Evolutionary conservation across 2,797 vertebrate species (phyloP), one percentile per base, ranked within the genome.

Genomic region (Aulostomus chinensis): DNA sequence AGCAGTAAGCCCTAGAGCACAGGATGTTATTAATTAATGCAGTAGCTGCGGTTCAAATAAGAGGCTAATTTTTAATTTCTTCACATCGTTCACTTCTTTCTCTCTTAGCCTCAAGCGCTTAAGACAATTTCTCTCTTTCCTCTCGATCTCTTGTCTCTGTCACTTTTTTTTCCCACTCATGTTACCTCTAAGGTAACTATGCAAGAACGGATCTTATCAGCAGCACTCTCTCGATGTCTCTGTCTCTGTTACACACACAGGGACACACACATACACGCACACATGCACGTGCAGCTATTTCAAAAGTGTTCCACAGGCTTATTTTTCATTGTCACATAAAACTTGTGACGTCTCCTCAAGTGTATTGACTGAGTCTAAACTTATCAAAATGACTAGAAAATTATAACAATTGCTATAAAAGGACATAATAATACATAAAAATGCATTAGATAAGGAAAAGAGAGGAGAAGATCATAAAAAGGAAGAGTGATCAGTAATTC

Each of bases 21-120:
- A 79, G 83, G 76, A 83, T 90, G 84, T 90, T 92, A 94, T 92
- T n/a, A n/a, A 94, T 93, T 92, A 93, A 94, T 92, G 89, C 68
- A 83, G 66, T 59, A 83, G 88, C 81, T 82, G 69, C 42, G 68
- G 81, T 76, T 86, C 81, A 92, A 89, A 86, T 90, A 81, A 81
- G 73, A 80, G 84, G 85, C 81, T 91, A 91, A 89, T 92, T 94
- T 93, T 93, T 86, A 90, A 90, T 92, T 93, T 93, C 82, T 90
- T 88, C 86, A 91, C 81, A 87, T 91, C 87, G 82, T 90, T 93
- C 88, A 86, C 86, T 92, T 88, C 84, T 88, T 86, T 73, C 80
- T 32, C 65, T 75, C 61, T 68, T 69, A 38, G 88, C 91, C 91
- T 63, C 39, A 5, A 86, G 90, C 86, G 17, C 49, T 86, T 90